A percentile compares a stretch with the other conserved stretches of the same genome.
These are phyloP conservation scores for Myiozetetes cayanensis DNA, from an alignment of 2,113 vertebrate species.

Conservation along the genomic window DNA sequence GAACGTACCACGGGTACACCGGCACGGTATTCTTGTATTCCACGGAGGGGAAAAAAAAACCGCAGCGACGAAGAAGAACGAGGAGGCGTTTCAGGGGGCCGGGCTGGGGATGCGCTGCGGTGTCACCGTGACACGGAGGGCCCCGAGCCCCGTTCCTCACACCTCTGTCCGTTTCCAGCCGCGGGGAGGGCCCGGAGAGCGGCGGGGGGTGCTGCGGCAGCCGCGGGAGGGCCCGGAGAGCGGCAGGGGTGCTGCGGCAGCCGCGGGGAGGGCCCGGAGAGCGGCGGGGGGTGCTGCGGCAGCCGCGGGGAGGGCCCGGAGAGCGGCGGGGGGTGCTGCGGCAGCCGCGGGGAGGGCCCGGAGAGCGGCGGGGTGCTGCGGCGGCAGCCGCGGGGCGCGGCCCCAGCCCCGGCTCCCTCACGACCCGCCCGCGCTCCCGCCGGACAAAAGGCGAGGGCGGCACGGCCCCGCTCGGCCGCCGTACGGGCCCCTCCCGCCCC, in stretches of 20 bases:
- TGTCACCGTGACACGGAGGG: not conserved
- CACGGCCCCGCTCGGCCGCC: not conserved
- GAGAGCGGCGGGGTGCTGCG: accelerated
- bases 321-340: accelerated
- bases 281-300: accelerated
- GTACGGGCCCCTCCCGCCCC: not conserved
- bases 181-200: no score
- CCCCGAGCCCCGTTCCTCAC: no score
- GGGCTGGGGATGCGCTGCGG: not conserved
- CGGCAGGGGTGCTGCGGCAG: accelerated
- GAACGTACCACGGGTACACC: no score
- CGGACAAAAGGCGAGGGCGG: not conserved
- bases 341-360: not conserved
- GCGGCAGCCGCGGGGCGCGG: accelerated
- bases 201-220: accelerated
- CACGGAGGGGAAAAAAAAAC: accelerated
- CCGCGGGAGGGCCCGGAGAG: not conserved
- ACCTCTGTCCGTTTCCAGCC: not conserved
- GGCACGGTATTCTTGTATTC: accelerated
- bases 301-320: no score
- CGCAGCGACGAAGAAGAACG: accelerated
- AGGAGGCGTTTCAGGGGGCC: accelerated
- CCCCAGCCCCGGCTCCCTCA: not conserved
- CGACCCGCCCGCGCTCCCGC: not conserved
- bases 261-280: not conserved